Conservation (phyloP, 2,797 vertebrate species). For the Carcharodon carcharias region DNA sequence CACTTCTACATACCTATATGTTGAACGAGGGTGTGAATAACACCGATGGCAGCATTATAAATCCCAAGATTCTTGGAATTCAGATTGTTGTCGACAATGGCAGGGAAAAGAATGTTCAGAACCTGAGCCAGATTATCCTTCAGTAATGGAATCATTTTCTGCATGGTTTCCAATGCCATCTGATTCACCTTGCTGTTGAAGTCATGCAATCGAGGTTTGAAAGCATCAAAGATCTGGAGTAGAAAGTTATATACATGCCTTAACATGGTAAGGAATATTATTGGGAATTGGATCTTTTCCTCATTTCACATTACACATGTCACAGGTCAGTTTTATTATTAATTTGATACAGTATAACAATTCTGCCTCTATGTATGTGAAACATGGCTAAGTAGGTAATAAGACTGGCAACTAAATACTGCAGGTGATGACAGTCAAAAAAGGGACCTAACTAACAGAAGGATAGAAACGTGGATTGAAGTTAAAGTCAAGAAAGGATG, state of each 20-base stretch:
- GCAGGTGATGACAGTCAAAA: background rate
- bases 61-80: conserved; percentile 87
- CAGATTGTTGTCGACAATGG: conserved; percentile 89
- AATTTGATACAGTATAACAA: conserved; percentile 5
- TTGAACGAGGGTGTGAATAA: conserved; percentile 69
- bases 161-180: conserved; percentile 78
- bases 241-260: conserved; percentile 11
- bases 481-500: background rate
- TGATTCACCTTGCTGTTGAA: conserved; percentile 91
- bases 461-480: background rate
- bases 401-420: background rate
- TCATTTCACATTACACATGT: background rate
- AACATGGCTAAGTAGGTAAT: background rate
- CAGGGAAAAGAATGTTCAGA: conserved; percentile 82
- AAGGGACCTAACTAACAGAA: background rate
- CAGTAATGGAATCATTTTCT: conserved; percentile 69
- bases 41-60: conserved; percentile 73
- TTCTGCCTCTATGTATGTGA: no score
- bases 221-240: conserved; percentile 81
- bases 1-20: conserved; percentile 64
- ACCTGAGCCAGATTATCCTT: conserved; percentile 74
- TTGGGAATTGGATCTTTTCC: background rate
- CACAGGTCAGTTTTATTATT: background rate
- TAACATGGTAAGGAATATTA: background rate
- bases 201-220: conserved; percentile 80